These are phyloP conservation scores for Astreopora myriophthalma DNA, from an alignment of 64 coral and sea anemone species.

Conservation along the genomic window DNA sequence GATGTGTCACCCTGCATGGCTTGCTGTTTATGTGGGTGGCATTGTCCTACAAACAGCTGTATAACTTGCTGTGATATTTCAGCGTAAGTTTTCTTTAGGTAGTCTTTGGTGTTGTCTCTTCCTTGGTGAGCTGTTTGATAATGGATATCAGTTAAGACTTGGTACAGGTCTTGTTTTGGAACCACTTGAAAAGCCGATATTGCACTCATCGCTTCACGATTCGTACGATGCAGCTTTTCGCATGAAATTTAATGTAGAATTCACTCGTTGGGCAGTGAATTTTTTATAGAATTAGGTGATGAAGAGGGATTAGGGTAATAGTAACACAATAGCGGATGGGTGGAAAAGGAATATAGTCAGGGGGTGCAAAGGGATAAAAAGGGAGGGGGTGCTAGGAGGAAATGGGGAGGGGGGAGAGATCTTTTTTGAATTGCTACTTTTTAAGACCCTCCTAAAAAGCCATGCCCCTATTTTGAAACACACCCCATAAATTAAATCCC, in stretches of 20 bases:
- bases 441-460: too few species aligned
- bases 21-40: constrained; percentile 33
- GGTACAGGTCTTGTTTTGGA: constrained; percentile 10
- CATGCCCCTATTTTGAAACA: too few species aligned
- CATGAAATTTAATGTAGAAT: too few species aligned
- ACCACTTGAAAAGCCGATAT: too few species aligned
- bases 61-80: constrained; percentile 51
- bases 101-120: constrained; percentile 46
- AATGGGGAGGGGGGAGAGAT: background rate
- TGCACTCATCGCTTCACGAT: too few species aligned
- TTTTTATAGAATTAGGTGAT: too few species aligned
- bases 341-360: background rate
- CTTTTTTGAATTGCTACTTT: background rate
- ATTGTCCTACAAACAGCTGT: background rate
- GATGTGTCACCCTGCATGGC: background rate
- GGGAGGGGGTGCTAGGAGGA: background rate
- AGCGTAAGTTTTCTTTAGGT: background rate
- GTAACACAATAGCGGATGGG: background rate
- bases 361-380: background rate
- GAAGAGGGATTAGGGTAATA: too few species aligned
- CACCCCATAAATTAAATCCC: too few species aligned
- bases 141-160: background rate
- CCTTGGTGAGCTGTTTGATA: constrained; percentile 20
- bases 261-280: too few species aligned
- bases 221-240: too few species aligned